Conservation (phyloP, 2,888 invertebrate species). For the Eledona agricola region DNA sequence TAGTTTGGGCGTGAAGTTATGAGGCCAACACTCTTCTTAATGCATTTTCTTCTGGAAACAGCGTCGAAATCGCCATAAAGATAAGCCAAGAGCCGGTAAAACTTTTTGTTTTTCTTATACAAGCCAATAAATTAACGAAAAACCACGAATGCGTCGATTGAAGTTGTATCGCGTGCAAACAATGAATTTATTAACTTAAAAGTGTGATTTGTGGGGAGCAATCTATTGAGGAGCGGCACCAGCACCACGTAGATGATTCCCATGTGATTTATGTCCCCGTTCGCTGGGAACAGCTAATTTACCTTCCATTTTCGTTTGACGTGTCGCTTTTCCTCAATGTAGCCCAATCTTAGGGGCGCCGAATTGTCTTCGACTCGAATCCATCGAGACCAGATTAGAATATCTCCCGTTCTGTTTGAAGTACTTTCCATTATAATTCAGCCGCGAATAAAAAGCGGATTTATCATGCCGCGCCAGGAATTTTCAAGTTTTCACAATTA, state of each 20-base stretch:
- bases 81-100: slow-evolving; percentile 13
- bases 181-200: slow-evolving; percentile 42
- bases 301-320: slow-evolving; percentile 47
- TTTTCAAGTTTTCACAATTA: slow-evolving; percentile 32
- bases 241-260: slow-evolving; percentile 34
- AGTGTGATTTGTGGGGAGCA: slow-evolving; percentile 43
- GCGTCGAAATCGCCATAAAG: slow-evolving; percentile 17
- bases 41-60: slow-evolving; percentile 12
- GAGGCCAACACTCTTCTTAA: slow-evolving; percentile 5
- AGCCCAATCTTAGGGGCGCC: slow-evolving; percentile 25
- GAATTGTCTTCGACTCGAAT: slow-evolving; percentile 33
- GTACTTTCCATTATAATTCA: slow-evolving; percentile 38
- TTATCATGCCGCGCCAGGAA: slow-evolving; percentile 34
- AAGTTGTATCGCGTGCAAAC: slow-evolving; percentile 35
- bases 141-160: slow-evolving; percentile 7
- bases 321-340: slow-evolving; percentile 29
- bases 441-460: slow-evolving; percentile 35
- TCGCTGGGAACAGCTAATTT: slow-evolving; percentile 48
- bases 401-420: slow-evolving; percentile 36
- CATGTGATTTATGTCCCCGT: slow-evolving; percentile 45
- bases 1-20: slow-evolving; percentile 5
- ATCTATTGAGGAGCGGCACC: slow-evolving; percentile 39
- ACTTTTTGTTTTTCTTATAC: slow-evolving; percentile 7
- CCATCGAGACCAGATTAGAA: slow-evolving; percentile 37
- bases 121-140: slow-evolving; percentile 9